Evolutionary conservation across 2,888 invertebrate genomes (phyloP), one percentile per base, ranked within the genome.

Genomic region (Uropetala carovei): DNA sequence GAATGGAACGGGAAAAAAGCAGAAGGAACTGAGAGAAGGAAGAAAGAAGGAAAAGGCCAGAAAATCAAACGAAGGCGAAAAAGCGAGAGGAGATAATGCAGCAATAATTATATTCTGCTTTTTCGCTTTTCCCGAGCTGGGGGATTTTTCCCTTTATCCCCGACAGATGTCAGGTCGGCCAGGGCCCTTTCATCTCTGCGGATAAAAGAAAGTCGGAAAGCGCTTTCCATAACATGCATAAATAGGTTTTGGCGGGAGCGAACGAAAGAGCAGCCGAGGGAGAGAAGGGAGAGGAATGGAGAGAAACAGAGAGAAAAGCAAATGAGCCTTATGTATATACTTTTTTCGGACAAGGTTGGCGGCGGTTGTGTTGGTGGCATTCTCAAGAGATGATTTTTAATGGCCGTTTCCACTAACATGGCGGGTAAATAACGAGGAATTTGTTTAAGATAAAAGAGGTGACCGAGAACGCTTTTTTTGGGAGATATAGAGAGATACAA

Each of bases 161-260:
- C 75, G 75, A 75, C 75, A 75, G 75, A 75, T 75, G 75, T 75
- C 75, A 75, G 68, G 68, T 68, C 68, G 2, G 68, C 68, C 68
- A 68, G 68, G n/a, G 68, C 16, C 68, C 68, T 68, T 68, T 68
- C 68, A 68, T 68, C 68, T 68, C 68, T n/a, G 2, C 68, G 68
- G 68, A 68, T 68, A 22, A 68, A 68, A 68, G 68, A 68, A 68
- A 68, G 68, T 68, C 68, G 68, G 68, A 68, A 68, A 68, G 75
- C 75, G 22, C 75, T 27, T 75, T 75, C 27, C 75, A 75, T 75
- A 75, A 75, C 75, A 27, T 75, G 75, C 75, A 75, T 75, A 75
- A 75, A 75, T 75, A 75, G 75, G 75, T 75, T 27, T 75, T 11
- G 68, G 68, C 68, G 68, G 68, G 68, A 22, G 4, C 11, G 27